phyloP scores from a whole-genome alignment of 2,888 invertebrate species.

The Bursaphelenchus okinawaensis region DNA sequence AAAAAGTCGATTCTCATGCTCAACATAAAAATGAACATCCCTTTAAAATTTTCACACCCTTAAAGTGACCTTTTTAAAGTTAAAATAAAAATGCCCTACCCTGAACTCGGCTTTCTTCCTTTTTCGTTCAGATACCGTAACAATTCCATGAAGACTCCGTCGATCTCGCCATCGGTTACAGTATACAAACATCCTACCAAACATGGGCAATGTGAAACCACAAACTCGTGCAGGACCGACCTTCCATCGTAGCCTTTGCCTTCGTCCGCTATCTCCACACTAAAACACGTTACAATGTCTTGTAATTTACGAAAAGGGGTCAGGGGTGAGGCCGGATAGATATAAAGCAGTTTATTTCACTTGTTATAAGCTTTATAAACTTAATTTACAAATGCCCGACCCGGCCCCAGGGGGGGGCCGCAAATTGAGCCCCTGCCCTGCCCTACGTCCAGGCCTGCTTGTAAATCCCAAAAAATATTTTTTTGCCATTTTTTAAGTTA shows the following conservation, averaged over 20 bases:
- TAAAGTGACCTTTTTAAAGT: too few relatives aligned
- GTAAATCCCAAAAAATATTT: not conserved
- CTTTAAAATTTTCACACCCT: too few relatives aligned
- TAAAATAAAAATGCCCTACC: too few relatives aligned
- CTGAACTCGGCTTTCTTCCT: not conserved
- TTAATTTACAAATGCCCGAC: too few relatives aligned
- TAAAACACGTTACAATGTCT: slow-evolving; percentile 14
- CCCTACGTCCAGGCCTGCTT: not conserved
- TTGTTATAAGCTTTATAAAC: too few relatives aligned
- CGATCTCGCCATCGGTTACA: slow-evolving; percentile 54
- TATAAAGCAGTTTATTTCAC: too few relatives aligned
- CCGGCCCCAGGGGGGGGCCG: not conserved
- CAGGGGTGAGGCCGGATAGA: too few relatives aligned
- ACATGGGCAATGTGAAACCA: slow-evolving; percentile 42
- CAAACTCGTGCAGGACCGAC: slow-evolving; percentile 39
- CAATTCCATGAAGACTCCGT: slow-evolving; percentile 39
- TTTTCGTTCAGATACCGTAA: not conserved
- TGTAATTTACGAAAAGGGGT: too few relatives aligned
- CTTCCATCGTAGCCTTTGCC: slow-evolving; percentile 45
- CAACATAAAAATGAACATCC: too few relatives aligned
- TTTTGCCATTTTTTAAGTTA: too few relatives aligned
- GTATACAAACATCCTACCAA: slow-evolving; percentile 54
- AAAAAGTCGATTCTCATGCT: too few relatives aligned
- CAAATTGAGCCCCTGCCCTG: not conserved
- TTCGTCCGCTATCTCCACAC: slow-evolving; percentile 40